Base-by-base conservation (phyloP, 2,797 vertebrate species). In the Microhierax caerulescens region DNA sequence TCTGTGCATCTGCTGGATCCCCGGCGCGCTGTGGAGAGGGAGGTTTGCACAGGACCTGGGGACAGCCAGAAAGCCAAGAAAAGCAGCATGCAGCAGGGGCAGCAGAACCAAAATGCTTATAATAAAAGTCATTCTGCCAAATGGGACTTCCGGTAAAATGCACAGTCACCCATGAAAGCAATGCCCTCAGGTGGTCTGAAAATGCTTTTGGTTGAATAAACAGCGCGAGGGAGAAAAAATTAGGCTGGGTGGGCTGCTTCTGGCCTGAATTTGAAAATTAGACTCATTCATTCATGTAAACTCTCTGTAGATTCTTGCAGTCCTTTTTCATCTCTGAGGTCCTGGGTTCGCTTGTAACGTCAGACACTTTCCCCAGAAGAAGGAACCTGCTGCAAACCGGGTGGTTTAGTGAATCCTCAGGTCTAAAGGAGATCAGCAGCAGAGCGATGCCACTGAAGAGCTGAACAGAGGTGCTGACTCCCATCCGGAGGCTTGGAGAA, bases 171-270 rank as follows among this genome's bases (percentile, higher is more conserved):
- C 94, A 68, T 82, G 84, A 94, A 93, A 56, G 60, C 90, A 84
- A 37, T 85, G 24, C 45, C 90, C 83, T 69, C 41, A 60, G 70
- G 91, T 85, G 24, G 3, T 82, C 63, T 90, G 80, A 92, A 95
- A 94, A 67, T 51, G 47, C n/a, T 93, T 87, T 88, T 83, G 69
- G 82, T 73, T 95, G 94, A 94, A 92, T 88, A 79, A 94, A 93
- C 85, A 91, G 48, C 41, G 27, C 1, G 1, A 56, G 34, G 41
- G 70, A 88, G 54, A 43, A 92, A 47, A 88, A 82, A 94, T 14
- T 7, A 69, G 90, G 51, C 67, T 94, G 63, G 47, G 23, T 0
- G 0, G 43, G 34, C 77, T 87, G 70, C n/a, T 88, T 75, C 79
- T 91, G 88, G 88, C 85, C 77, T 94, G 56, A 61, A 86, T 93